Conservation (phyloP, 2,113 vertebrate genomes). For the Tapirus terrestris region DNA sequence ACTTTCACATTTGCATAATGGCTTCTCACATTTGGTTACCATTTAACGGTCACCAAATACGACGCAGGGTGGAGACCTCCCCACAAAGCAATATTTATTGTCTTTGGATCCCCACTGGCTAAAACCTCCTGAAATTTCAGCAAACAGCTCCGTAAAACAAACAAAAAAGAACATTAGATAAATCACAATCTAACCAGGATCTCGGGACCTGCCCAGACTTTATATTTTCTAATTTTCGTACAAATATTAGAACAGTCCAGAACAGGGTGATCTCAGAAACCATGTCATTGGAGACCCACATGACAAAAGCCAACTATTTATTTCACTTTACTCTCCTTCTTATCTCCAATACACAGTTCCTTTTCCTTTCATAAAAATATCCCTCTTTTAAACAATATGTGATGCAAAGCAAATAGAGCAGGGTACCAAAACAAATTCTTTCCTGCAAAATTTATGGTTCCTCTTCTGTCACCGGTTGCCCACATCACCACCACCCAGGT, state of each 20-base stretch:
- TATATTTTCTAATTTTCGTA: neutral
- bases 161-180: neutral
- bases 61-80: neutral
- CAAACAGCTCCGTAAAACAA: conserved; percentile 33
- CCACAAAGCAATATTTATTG: conserved; percentile 50
- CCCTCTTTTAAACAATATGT: conserved; percentile 83
- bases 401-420: conserved; percentile 80
- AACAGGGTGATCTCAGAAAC: conserved; percentile 41
- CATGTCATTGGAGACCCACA: conserved; percentile 51
- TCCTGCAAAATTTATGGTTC: conserved; percentile 75
- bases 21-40: conserved; percentile 27
- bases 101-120: conserved; percentile 51
- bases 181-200: conserved; percentile 1
- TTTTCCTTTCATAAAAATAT: conserved; percentile 78
- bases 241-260: conserved; percentile 18
- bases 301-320: conserved; percentile 67
- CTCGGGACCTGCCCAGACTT: conserved; percentile 46
- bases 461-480: conserved; percentile 35
- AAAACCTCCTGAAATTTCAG: neutral
- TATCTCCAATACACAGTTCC: conserved; percentile 83
- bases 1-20: neutral
- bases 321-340: conserved; percentile 74
- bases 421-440: conserved; percentile 80
- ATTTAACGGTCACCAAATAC: neutral
- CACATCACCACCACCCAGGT: neutral